Base-by-base conservation (phyloP, 2,113 vertebrate species). In the Dasyurus viverrinus region DNA sequence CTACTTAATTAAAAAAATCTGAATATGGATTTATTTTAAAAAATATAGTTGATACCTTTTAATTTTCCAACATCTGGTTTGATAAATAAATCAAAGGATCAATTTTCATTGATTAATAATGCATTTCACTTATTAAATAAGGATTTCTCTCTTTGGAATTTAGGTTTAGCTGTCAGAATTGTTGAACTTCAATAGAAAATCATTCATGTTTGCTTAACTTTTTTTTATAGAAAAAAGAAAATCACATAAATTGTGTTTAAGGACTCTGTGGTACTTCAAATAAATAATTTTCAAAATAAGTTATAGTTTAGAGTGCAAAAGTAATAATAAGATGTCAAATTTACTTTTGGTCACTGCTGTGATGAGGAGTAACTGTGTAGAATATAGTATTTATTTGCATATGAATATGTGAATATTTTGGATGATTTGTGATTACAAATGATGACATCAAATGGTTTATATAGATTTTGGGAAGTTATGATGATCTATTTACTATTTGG, bases 171-270 rank as follows among this genome's bases (percentile, higher is more conserved):
- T 92, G 1, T 92, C 90, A 84, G 48, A 92, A 94, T 23, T 60
- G 12, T 6, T 60, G 2, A 96, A 90, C 36, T 55, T 8, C 5
- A 89, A 9, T 53, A 91, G 10, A 53, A 55, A 47, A 54, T 36
- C 2, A 91, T 30, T 48, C 14, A 50, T n/a, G 24, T 68, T 92
- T 95, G 48, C 0, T 16, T 92, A 24, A 0, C 1, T 93, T n/a
- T 68, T 42, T 89, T 91, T 92, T 8, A 14, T 7, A 96, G 46
- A 27, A 84, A 26, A 92, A 68, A 52, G 6, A 5, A 90, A 96
- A 94, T 89, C 36, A 93, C 5, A 19, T 91, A 95, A 91, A 93
- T 25, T 53, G 57, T 90, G 91, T 95, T 94, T 53, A 91, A 60
- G 92, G 92, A 9, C 89, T 2, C 9, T 52, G 23, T 90, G 48